These are phyloP conservation scores for Vulpes lagopus DNA, from an alignment of 2,113 vertebrate species.

Conservation along the genomic window DNA sequence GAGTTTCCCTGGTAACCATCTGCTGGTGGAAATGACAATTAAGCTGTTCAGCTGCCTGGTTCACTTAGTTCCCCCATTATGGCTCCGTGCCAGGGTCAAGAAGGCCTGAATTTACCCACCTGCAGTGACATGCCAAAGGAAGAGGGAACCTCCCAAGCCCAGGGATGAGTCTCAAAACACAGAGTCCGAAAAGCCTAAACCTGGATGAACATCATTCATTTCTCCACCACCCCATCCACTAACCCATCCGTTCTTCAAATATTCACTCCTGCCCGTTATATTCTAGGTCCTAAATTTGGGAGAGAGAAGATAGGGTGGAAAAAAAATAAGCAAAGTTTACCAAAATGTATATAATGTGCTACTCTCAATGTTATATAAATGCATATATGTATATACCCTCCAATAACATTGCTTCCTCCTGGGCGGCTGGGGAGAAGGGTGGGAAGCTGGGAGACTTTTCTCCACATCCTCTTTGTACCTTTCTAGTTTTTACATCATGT, in stretches of 20 bases:
- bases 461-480: background rate
- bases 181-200: background rate
- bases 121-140: background rate
- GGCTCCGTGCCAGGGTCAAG: slow-evolving; percentile 73
- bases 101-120: slow-evolving; percentile 39
- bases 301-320: background rate
- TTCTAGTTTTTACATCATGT: background rate
- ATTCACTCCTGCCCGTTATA: background rate
- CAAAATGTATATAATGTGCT: background rate
- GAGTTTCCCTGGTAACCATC: slow-evolving; percentile 82
- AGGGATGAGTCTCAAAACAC: background rate
- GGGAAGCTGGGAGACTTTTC: background rate
- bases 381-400: background rate
- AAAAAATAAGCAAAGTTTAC: slow-evolving; percentile 11
- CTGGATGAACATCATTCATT: background rate
- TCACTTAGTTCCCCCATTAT: slow-evolving; percentile 58
- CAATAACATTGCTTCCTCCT: background rate
- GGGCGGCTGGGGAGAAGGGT: background rate
- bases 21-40: slow-evolving; percentile 81
- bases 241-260: background rate
- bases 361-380: background rate
- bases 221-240: background rate
- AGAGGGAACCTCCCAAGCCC: background rate
- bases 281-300: background rate
- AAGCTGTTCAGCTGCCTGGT: slow-evolving; percentile 74